These are phyloP conservation scores for Beroe ovata DNA, from an alignment of 37 sponge, comb jelly and placozoan genomes.

Conservation along the genomic window DNA sequence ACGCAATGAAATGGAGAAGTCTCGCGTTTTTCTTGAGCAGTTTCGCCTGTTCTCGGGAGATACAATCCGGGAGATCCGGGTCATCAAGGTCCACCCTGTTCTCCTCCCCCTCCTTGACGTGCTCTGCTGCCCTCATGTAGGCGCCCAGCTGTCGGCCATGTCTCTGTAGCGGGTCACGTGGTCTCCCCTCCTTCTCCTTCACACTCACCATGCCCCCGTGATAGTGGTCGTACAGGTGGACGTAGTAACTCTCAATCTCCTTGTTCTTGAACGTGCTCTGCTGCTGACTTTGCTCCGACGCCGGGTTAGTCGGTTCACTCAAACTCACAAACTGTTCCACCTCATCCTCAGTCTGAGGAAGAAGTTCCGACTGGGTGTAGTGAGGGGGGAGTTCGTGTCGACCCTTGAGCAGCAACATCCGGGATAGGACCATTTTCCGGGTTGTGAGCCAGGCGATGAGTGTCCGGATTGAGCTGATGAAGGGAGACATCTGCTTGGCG, in stretches of 20 bases:
- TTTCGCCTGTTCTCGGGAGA: constrained; percentile 57
- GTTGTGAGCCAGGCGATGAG: neutral
- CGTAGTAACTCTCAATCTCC: constrained; percentile 7
- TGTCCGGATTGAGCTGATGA: neutral
- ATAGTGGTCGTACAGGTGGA: constrained; percentile 46
- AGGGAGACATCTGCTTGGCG: neutral
- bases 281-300: neutral
- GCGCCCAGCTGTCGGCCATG: constrained; percentile 14
- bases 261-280: constrained; percentile 50
- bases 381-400: constrained; percentile 49
- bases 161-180: constrained; percentile 32
- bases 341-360: constrained; percentile 1
- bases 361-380: constrained; percentile 22
- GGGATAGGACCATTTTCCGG: neutral
- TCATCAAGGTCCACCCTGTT: constrained; percentile 51
- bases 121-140: constrained; percentile 21
- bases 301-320: neutral
- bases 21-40: constrained; percentile 57
- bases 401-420: constrained; percentile 25
- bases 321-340: neutral
- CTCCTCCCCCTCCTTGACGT: constrained; percentile 41
- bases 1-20: constrained; percentile 38
- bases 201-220: constrained; percentile 27
- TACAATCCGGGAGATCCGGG: constrained; percentile 32
- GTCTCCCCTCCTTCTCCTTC: neutral